Evolutionary conservation across 2,113 vertebrate genomes (phyloP).

Genomic region (Macquaria ambigua): DNA sequence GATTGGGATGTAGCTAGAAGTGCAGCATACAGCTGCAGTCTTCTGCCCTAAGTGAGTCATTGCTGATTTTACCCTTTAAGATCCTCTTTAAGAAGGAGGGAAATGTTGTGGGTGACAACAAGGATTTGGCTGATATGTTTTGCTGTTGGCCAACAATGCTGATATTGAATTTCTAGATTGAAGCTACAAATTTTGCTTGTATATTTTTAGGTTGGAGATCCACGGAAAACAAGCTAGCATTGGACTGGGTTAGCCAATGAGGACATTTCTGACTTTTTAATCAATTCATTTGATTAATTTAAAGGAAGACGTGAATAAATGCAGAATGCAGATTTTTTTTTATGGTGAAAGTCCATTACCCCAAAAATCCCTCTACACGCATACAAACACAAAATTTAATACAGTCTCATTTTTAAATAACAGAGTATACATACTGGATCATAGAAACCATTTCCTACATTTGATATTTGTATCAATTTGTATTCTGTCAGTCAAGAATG

Average conservation of each 20-base stretch:
- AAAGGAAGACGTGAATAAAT: not conserved
- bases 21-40: constrained; percentile 38
- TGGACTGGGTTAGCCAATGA: not conserved
- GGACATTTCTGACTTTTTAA: not conserved
- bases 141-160: not conserved
- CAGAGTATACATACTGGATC: not conserved
- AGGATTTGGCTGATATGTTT: constrained; percentile 8
- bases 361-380: not conserved
- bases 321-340: not conserved
- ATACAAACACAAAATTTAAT: not conserved
- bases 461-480: not conserved
- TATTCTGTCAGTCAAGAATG: not conserved
- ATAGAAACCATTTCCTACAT: not conserved
- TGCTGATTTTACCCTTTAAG: constrained; percentile 11
- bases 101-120: not conserved
- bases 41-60: not conserved
- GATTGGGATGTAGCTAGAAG: constrained; percentile 25
- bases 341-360: not conserved
- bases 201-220: not conserved
- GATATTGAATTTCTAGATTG: not conserved
- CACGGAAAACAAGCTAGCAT: not conserved
- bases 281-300: not conserved
- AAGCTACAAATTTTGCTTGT: not conserved
- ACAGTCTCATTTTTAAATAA: not conserved
- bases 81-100: constrained; percentile 3